Percentiles rank a stretch among this genome's conserved stretches.
These are phyloP conservation scores for Nephrotoma guestfalica DNA, from an alignment of 2,888 invertebrate species.

Conservation along the genomic window DNA sequence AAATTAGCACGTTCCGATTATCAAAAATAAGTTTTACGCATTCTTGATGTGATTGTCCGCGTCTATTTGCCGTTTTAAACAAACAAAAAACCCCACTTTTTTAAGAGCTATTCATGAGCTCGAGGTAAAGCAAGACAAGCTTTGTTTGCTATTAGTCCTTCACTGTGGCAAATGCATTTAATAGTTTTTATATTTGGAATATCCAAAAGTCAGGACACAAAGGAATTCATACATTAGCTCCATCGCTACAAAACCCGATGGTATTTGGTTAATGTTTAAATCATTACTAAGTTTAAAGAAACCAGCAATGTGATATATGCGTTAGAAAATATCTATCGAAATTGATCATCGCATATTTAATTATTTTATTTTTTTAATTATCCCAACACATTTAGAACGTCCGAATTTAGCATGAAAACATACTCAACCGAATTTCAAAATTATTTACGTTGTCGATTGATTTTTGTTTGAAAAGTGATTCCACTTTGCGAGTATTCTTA, in stretches of 20 bases:
- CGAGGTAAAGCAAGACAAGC: background rate
- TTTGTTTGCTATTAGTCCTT: too few species aligned
- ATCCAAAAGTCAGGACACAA: background rate
- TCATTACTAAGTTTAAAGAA: background rate
- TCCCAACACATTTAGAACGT: too few species aligned
- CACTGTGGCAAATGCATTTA: background rate
- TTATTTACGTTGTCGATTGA: too few species aligned
- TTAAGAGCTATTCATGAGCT: background rate
- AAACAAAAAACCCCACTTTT: background rate
- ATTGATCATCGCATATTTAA: too few species aligned
- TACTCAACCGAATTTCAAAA: too few species aligned
- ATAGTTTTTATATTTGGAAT: background rate
- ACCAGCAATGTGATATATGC: background rate
- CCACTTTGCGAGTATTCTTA: too few species aligned
- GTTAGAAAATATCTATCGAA: too few species aligned
- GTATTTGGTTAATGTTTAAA: background rate
- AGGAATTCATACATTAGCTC: conserved; percentile 1
- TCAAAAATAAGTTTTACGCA: conserved; percentile 3
- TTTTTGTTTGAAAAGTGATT: too few species aligned
- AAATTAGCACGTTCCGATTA: background rate
- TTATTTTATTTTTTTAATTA: background rate
- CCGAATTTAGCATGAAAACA: too few species aligned
- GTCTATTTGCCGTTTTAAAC: background rate
- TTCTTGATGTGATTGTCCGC: conserved; percentile 5
- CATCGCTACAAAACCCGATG: background rate